phyloP scores from a whole-genome alignment of 2,113 vertebrate species.

The Progne subis region DNA sequence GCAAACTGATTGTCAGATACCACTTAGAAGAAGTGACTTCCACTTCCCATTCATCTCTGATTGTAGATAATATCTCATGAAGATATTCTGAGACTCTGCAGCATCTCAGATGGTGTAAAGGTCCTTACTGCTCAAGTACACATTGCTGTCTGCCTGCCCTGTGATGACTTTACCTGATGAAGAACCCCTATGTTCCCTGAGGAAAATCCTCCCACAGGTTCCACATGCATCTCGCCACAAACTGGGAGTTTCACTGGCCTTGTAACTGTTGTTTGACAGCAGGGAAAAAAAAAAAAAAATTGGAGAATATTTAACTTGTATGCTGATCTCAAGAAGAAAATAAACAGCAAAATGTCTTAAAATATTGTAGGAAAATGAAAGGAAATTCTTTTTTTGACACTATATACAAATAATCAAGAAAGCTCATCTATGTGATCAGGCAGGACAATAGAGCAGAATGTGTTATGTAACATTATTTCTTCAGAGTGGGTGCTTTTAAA shows the following conservation, averaged over 20 bases:
- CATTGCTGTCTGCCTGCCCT: background rate
- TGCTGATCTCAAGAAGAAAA: background rate
- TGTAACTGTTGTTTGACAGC: background rate
- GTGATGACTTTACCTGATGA: background rate
- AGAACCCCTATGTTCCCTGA: rapidly evolving
- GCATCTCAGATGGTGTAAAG: background rate
- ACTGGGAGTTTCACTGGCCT: rapidly evolving
- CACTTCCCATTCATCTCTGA: background rate
- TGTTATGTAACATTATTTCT: background rate
- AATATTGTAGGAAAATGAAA: background rate
- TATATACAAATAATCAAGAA: background rate
- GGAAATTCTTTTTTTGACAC: background rate
- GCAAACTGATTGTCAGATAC: too few species aligned
- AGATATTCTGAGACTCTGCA: background rate
- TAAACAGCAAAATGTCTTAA: background rate
- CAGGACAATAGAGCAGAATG: background rate
- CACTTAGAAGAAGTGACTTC: background rate
- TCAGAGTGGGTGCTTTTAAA: background rate
- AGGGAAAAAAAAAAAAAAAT: background rate
- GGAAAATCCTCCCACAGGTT: background rate
- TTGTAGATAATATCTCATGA: background rate
- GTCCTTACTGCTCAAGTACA: background rate
- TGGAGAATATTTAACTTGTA: background rate
- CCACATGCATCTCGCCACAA: rapidly evolving
- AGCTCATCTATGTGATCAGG: background rate